Percentiles rank a stretch among this genome's conserved stretches.
These are phyloP conservation scores for Acanthoscelides obtectus DNA, from an alignment of 2,888 invertebrate genomes.

Conservation along the genomic window DNA sequence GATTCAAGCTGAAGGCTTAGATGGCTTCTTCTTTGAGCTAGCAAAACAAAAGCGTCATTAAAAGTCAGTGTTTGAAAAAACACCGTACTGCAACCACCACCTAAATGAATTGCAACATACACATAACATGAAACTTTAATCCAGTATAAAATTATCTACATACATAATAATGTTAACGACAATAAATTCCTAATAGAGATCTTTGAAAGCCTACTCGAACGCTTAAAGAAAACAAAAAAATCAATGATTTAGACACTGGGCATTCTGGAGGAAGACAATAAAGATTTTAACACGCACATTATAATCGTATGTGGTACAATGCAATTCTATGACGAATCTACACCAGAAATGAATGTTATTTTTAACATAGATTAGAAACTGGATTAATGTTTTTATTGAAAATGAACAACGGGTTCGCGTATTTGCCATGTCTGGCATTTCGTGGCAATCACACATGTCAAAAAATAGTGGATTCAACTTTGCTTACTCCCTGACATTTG, in stretches of 20 bases:
- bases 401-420: no score
- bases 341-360: no score
- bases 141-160: conserved; percentile 47
- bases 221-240: conserved; percentile 8
- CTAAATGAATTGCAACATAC: not conserved
- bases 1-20: no score
- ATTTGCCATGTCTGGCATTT: no score
- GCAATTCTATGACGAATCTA: not conserved
- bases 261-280: conserved; percentile 26
- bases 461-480: not conserved
- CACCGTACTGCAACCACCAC: not conserved
- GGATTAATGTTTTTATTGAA: no score
- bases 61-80: not conserved
- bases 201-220: conserved; percentile 40
- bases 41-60: no score
- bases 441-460: not conserved
- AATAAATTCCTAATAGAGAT: conserved; percentile 37
- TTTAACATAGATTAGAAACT: no score
- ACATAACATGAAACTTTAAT: conserved; percentile 14
- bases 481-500: no score
- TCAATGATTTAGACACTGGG: conserved; percentile 8
- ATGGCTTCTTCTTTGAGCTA: no score
- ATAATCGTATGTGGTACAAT: not conserved
- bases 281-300: conserved; percentile 10
- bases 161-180: conserved; percentile 27